Percentiles rank a stretch among this genome's conserved stretches.
phyloP scores from a whole-genome alignment of 2,797 vertebrate species.

The Silurus aristotelis region DNA sequence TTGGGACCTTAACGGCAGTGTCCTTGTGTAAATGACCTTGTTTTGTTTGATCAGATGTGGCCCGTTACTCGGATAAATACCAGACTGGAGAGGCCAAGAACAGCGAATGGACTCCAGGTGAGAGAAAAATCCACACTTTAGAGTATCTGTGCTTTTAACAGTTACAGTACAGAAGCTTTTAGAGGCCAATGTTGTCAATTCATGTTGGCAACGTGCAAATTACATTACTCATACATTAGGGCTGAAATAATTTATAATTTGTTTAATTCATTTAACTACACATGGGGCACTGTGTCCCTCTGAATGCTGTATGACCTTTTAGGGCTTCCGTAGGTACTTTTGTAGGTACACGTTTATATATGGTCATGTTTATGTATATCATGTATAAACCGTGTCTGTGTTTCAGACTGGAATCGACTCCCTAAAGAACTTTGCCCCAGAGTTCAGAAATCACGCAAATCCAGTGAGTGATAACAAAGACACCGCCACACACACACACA shows the following conservation, averaged over 20 bases:
- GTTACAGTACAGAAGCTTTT: too few relatives aligned
- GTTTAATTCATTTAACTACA: too few relatives aligned
- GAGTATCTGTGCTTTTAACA: not conserved
- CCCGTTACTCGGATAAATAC: conserved; percentile 83
- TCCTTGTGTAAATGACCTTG: not conserved
- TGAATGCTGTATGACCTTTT: too few relatives aligned
- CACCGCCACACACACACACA: not conserved
- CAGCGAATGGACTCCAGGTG: conserved; percentile 80
- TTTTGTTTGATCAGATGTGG: conserved; percentile 70
- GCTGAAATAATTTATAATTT: too few relatives aligned
- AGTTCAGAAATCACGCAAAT: conserved; percentile 68
- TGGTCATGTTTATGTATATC: not conserved
- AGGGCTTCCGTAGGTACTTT: too few relatives aligned
- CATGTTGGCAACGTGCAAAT: too few relatives aligned
- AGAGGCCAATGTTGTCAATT: too few relatives aligned
- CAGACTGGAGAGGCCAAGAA: conserved; percentile 72
- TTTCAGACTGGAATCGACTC: conserved; percentile 76
- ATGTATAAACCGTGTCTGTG: not conserved
- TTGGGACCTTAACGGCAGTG: not conserved
- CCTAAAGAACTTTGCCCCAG: conserved; percentile 78
- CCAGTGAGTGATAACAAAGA: conserved; percentile 65
- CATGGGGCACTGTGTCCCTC: too few relatives aligned
- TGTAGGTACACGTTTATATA: not conserved
- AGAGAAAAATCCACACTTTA: not conserved
- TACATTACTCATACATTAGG: too few relatives aligned